Evolutionary conservation across 2,888 invertebrate species (phyloP).

Genomic region (Rhynchonema sp.): DNA sequence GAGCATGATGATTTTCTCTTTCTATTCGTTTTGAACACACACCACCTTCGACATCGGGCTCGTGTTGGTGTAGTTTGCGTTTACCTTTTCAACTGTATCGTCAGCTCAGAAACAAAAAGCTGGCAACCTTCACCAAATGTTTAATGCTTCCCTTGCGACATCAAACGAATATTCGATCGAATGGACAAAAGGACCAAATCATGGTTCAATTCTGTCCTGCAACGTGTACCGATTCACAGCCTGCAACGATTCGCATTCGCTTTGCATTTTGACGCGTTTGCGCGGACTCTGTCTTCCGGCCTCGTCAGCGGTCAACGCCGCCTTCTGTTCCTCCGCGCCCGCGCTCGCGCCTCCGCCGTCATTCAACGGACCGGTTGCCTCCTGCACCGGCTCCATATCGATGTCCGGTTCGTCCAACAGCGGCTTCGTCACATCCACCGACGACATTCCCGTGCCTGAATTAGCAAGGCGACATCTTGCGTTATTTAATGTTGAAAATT

Average conservation of each 20-base stretch:
- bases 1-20: too few relatives aligned
- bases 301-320: background rate
- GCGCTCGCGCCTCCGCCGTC: slow-evolving; percentile 10
- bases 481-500: too few relatives aligned
- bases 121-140: too few relatives aligned
- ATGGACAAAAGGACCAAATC: too few relatives aligned
- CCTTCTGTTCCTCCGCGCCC: slow-evolving; percentile 15
- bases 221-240: background rate
- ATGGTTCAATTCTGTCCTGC: background rate
- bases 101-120: too few relatives aligned
- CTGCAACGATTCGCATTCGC: background rate
- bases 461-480: too few relatives aligned
- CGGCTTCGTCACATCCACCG: background rate
- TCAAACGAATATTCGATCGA: too few relatives aligned
- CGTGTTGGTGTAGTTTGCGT: too few relatives aligned
- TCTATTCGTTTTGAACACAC: too few relatives aligned
- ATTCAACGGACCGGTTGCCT: slow-evolving; percentile 11
- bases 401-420: background rate
- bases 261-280: background rate
- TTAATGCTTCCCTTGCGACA: too few relatives aligned
- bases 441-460: background rate
- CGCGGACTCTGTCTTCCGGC: background rate
- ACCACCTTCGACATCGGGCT: too few relatives aligned
- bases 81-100: too few relatives aligned
- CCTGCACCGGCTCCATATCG: background rate